Evolutionary conservation across 2,113 vertebrate genomes (phyloP).

Genomic region (Lepisosteus oculatus): DNA sequence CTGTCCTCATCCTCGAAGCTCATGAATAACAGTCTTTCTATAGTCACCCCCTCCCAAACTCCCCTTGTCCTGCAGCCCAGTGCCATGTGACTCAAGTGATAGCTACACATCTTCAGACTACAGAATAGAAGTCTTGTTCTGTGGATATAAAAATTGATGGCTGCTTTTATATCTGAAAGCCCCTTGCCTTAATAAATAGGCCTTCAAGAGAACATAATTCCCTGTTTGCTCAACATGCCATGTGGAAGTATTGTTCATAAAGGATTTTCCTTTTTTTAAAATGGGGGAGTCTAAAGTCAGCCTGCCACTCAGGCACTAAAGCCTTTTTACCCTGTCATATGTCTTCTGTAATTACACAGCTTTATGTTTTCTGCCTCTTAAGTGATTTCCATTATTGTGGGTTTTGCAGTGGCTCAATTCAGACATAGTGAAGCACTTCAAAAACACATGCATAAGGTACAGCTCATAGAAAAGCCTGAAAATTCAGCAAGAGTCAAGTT

Average conservation of each 20-base stretch:
- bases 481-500: too few species aligned
- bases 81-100: neutral
- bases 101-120: neutral
- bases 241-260: neutral
- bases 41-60: slow-evolving; percentile 6
- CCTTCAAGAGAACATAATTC: neutral
- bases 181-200: neutral
- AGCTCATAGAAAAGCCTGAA: too few species aligned
- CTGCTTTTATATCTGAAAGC: neutral
- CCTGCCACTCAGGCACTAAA: neutral
- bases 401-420: too few species aligned
- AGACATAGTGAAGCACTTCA: too few species aligned
- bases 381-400: too few species aligned
- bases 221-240: neutral
- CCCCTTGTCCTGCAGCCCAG: neutral
- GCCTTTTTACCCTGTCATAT: neutral
- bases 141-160: neutral
- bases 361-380: neutral
- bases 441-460: too few species aligned
- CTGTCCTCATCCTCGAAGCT: slow-evolving; percentile 43
- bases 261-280: neutral
- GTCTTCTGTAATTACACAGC: neutral
- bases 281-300: neutral
- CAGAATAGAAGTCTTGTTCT: neutral
- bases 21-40: slow-evolving; percentile 61